phyloP scores from a whole-genome alignment of 2,888 invertebrate genomes.

The Coleophora flavipennella region DNA sequence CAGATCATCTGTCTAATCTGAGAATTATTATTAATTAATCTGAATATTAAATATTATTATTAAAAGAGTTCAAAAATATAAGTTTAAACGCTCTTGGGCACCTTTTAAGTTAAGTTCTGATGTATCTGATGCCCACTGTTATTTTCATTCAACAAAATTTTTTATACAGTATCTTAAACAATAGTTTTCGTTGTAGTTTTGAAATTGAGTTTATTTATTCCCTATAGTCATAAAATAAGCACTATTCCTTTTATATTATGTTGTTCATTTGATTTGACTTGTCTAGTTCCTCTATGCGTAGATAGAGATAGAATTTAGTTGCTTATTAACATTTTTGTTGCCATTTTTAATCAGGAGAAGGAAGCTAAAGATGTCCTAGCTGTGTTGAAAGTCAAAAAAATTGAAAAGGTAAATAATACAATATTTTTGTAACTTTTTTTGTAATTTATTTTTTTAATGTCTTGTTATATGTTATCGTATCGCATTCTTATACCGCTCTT shows the following conservation, averaged over 20 bases:
- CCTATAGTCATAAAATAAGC: not conserved
- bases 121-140: not conserved
- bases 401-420: conserved; percentile 55
- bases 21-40: too few species aligned
- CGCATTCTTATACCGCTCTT: too few species aligned
- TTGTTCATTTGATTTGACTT: conserved; percentile 5
- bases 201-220: too few species aligned
- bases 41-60: too few species aligned
- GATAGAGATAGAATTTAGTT: conserved; percentile 21
- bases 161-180: conserved; percentile 8
- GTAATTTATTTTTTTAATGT: not conserved
- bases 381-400: conserved; percentile 71
- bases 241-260: conserved; percentile 3
- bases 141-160: conserved; percentile 7
- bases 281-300: conserved; percentile 8
- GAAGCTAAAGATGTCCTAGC: conserved; percentile 68
- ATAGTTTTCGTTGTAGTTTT: not conserved
- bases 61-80: too few species aligned
- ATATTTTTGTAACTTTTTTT: not conserved
- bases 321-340: conserved; percentile 51
- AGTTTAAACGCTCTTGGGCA: too few species aligned
- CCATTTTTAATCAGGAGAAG: conserved; percentile 56
- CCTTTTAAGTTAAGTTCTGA: too few species aligned
- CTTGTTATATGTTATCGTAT: too few species aligned
- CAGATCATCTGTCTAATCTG: too few species aligned